These are phyloP conservation scores for Ammospiza maritima DNA, from an alignment of 2,797 vertebrate genomes.

Conservation along the genomic window DNA sequence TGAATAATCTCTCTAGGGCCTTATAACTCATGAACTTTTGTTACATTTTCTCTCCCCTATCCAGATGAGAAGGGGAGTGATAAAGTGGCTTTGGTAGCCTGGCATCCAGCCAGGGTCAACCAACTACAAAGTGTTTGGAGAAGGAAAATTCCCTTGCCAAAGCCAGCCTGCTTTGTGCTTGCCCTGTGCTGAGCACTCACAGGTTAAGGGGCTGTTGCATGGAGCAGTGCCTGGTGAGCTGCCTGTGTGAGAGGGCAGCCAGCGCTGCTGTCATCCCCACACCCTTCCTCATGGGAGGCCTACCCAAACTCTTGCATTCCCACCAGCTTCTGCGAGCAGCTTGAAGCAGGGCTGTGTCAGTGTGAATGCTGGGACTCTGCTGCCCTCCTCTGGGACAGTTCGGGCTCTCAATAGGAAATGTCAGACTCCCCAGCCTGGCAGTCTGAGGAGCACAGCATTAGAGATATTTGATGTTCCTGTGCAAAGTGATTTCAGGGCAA, in stretches of 20 bases:
- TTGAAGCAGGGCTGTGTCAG: background rate
- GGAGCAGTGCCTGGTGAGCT: background rate
- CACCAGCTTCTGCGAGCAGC: background rate
- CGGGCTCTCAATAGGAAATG: background rate
- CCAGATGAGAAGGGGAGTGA: background rate
- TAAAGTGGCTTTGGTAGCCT: background rate
- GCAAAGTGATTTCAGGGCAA: background rate
- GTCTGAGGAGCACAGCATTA: background rate
- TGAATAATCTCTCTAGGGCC: background rate
- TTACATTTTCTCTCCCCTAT: background rate
- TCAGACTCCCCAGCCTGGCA: background rate
- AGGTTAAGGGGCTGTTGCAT: background rate
- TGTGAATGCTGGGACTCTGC: background rate
- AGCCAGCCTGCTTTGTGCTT: background rate
- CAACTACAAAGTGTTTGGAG: background rate
- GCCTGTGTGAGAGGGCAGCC: background rate
- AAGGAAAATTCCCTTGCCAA: background rate
- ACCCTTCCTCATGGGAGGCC: constrained; percentile 40
- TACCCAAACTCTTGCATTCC: background rate
- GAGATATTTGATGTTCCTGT: background rate
- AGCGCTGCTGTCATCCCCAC: constrained; percentile 15
- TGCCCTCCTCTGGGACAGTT: constrained; percentile 46
- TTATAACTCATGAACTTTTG: background rate
- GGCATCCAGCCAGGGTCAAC: background rate
- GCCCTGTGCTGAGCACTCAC: background rate